Base-by-base conservation (phyloP, 2,113 vertebrate species). In the Chloroceryle aenea region DNA sequence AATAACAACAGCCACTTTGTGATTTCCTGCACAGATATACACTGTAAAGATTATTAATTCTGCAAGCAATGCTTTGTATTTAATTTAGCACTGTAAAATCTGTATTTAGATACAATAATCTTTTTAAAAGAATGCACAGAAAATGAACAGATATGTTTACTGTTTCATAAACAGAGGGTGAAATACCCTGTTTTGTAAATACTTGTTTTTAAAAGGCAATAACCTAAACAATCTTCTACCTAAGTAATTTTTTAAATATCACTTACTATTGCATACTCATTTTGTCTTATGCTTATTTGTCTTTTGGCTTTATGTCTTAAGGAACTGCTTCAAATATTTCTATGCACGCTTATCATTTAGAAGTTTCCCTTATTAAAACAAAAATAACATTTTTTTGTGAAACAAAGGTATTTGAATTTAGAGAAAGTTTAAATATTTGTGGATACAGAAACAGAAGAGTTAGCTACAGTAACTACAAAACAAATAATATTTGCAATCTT, bases 401-500 rank as follows among this genome's bases (percentile, higher is more conserved):
- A 90, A 77, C 0, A 1, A 83, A 55, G 14, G 36, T 4, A 45
- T 0, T 8, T 12, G 48, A 66, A 66, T 36, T 72, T 19, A 42
- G 32, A 58, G 19, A 73, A 59, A 78, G 59, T 6, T 36, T 42
- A 56, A 87, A 42, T 64, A 75, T 72, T 23, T 64, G 40, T 69
- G 56, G 32, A 59, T 32, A 40, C 5, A 69, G 43, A 58, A 91
- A 47, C 32, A 90, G 67, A 84, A 93, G 52, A 79, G 30, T 32
- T 63, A 64, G 85, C 40, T 79, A 29, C 50, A 86, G 45, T 58
- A 93, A 76, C 20, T 74, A 80, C 34, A 80, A 88, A 93, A 63
- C 79, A 92, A 90, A 85, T 55, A 91, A 72, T 87, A 59, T 75
- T 89, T 91, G 38, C 36, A 84, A 85, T 88, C 79, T 69, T 90